Evolutionary conservation across 2,113 vertebrate genomes (phyloP), one percentile per base, ranked within the genome.

Genomic region (Protomyctophum bolini): DNA sequence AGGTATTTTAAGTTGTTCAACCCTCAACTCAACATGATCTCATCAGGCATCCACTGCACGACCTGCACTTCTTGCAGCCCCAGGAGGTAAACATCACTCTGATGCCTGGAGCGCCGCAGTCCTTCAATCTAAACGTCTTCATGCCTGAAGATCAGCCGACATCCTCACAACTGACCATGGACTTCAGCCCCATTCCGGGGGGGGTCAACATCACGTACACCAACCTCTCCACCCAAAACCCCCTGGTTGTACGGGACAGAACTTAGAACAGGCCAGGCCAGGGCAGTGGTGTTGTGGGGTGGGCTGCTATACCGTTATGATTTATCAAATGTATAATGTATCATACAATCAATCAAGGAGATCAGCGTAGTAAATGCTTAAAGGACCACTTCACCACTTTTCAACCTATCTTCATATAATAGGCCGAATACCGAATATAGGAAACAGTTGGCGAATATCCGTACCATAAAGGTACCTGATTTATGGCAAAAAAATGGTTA

Each of bases 191-290:
- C 0, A 0, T 72, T 12, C 85, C 82, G 49, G 70, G 6, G 0
- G 82, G 63, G 54, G 41, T 87, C 66, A 78, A 85, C 68, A 62
- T 89, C 60, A 80, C 83, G 15, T 59, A 88, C 59, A 69, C 29
- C 0, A 63, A 7, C 8, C 55, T 10, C 10, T 1, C 6, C 1
- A 64, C 15, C 45, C 68, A 50, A 80, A 79, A 81, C 59, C 55
- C 70, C 2, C 2, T 10, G 33, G 33, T 41, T 41, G 5, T 41
- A 41, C 33, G 4, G 33, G 33, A 2, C 33, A 41, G 33, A 41
- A 41, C 33, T 41, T 6, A 41, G 33, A 41, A 41, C 5, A 41
- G 33, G 33, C 21, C 21, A 1, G 21, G 21, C 21, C 21, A 21
- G 21, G 21, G 33, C 5, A 41, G 5, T 41, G 33, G 33, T 41